These are phyloP conservation scores for Drosophila insularis DNA, from an alignment of 1,140 invertebrate species.

Conservation along the genomic window DNA sequence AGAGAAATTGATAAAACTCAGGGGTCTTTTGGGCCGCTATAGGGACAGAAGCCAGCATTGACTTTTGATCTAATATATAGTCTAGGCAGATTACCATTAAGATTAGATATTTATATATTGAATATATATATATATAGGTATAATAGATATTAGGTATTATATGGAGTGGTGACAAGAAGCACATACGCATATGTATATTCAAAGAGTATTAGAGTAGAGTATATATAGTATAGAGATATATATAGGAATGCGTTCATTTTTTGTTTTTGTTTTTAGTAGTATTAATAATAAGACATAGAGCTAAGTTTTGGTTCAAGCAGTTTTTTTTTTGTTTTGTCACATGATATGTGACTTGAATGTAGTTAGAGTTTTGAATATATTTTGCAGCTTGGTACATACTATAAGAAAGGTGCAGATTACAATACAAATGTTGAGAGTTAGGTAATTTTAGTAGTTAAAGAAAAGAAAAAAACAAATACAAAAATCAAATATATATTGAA, in stretches of 20 bases:
- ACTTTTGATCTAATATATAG: constrained; percentile 63
- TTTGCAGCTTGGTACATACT: constrained; percentile 75
- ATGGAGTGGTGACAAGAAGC: constrained; percentile 78
- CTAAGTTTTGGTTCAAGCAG: constrained; percentile 71
- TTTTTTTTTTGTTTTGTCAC: constrained; percentile 50
- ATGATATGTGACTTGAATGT: constrained; percentile 62
- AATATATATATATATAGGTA: constrained; percentile 53
- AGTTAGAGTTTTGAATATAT: constrained; percentile 39
- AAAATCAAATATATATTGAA: constrained; percentile 41
- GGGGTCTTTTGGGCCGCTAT: constrained; percentile 31
- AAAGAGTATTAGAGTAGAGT: constrained; percentile 64
- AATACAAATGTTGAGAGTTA: constrained; percentile 52
- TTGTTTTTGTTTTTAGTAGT: constrained; percentile 39
- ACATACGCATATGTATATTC: constrained; percentile 75
- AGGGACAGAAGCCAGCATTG: constrained; percentile 46
- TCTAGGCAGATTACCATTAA: constrained; percentile 74
- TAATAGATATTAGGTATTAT: constrained; percentile 38
- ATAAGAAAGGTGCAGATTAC: constrained; percentile 76
- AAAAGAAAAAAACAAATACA: constrained; percentile 23
- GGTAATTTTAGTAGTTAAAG: constrained; percentile 42
- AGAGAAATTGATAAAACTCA: constrained; percentile 69
- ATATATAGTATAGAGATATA: constrained; percentile 47
- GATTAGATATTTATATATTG: constrained; percentile 54
- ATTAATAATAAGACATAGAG: constrained; percentile 60
- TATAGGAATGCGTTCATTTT: constrained; percentile 47